phyloP scores from a whole-genome alignment of 2,113 vertebrate species.

The Gavialis gangeticus region DNA sequence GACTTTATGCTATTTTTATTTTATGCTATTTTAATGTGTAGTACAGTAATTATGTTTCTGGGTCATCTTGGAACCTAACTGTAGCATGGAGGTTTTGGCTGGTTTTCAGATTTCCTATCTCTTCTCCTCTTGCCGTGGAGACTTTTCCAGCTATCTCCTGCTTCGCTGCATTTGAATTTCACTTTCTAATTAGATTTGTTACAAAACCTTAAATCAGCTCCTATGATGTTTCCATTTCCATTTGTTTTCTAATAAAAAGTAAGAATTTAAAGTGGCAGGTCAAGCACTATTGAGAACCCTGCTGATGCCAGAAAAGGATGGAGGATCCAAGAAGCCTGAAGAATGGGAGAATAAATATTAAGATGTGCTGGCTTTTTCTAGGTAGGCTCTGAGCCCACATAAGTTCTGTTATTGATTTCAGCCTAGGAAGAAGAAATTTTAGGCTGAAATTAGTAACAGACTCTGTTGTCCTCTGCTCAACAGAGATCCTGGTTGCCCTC shows the following conservation, averaged over 20 bases:
- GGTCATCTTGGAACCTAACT: not conserved
- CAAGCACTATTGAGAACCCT: not conserved
- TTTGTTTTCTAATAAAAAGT: not conserved
- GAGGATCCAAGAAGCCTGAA: not conserved
- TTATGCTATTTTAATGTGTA: not conserved
- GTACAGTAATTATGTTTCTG: not conserved
- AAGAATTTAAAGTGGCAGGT: not conserved
- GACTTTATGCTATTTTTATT: not conserved
- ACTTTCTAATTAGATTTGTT: not conserved
- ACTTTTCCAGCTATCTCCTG: not conserved
- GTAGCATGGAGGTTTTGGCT: accelerated
- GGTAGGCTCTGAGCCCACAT: not conserved
- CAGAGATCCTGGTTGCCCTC: not conserved
- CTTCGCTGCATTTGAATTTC: not conserved
- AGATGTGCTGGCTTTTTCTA: not conserved
- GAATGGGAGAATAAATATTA: not conserved
- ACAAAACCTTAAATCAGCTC: not conserved
- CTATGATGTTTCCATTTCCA: not conserved
- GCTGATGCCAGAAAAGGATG: not conserved
- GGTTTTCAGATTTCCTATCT: not conserved
- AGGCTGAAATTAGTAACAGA: not conserved
- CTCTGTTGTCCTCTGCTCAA: not conserved
- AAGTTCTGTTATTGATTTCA: not conserved
- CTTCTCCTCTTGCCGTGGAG: not conserved
- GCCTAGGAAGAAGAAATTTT: not conserved